Evolutionary conservation across 2,888 invertebrate species (phyloP).

Genomic region (Bugula neritina): DNA sequence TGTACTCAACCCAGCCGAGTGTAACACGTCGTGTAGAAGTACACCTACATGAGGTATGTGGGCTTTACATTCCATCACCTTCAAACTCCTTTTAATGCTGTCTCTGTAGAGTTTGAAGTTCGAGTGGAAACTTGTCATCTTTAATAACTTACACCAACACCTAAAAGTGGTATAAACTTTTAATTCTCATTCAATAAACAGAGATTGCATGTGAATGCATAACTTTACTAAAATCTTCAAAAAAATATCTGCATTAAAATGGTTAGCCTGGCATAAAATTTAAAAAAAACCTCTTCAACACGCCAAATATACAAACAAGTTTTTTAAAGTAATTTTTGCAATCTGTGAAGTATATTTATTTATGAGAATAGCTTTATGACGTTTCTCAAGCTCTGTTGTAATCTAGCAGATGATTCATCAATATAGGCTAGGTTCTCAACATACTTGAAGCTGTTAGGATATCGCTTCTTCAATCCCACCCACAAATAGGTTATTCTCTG

Average conservation of each 20-base stretch:
- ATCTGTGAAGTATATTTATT: no score
- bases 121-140: background rate
- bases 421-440: no score
- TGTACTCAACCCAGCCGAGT: background rate
- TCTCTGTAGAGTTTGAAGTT: background rate
- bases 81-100: background rate
- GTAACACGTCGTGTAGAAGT: background rate
- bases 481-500: background rate
- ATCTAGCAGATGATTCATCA: no score
- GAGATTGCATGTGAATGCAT: no score
- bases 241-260: no score
- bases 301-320: no score
- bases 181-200: background rate
- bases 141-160: background rate
- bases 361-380: no score
- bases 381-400: no score
- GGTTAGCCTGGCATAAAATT: no score
- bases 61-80: background rate
- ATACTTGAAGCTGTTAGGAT: background rate
- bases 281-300: no score
- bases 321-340: no score
- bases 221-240: no score
- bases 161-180: background rate
- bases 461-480: background rate
- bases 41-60: slow-evolving; percentile 10